Evolutionary conservation across 2,888 invertebrate genomes (phyloP), one percentile per base, ranked within the genome.

Genomic region (Heliconius ethilla): DNA sequence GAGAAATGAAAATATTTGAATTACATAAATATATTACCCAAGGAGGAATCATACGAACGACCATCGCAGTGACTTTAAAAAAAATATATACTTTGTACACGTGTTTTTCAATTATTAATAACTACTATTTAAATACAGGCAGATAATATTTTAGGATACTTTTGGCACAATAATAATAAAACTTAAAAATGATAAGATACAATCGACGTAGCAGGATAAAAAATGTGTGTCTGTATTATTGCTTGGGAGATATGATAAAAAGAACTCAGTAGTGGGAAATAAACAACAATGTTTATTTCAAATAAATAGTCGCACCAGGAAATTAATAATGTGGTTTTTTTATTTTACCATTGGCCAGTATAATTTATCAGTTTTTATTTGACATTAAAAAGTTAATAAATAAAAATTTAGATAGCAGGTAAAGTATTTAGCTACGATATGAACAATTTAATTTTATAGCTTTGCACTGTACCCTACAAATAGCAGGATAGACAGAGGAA

Each of bases 181-280:
- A 37, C 0, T 67, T 13, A 6, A 27, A 3, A 40, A 40, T 7
- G 33, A 37, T 37, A 40, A 40, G 33, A 69, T 25, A 40, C 1
- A 40, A 15, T 69, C 67, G 25, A 40, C 67, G 37, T 25, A 69
- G 13, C n/a, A 67, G n/a, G 13, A 67, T 40, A 40, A 40, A 40
- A 40, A 6, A n/a, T 13, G 37, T 37, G n/a, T n/a, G 37, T 6
- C 9, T 55, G 3, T n/a, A 40, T 5, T 67, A n/a, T 37, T 25
- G 40, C 37, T 69, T 40, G 25, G 40, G 7, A 69, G 67, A 69
- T 69, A 69, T 67, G 67, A 67, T 67, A 37, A 69, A 29, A 22
- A 69, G 0, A 67, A 25, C n/a, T 67, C 11, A n/a, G 13, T 40
- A 37, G 25, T 37, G 25, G 7, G n/a, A 40, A 69, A n/a, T 1